These are phyloP conservation scores for Gorsachius goisagi DNA, from an alignment of 2,113 vertebrate species.

Conservation along the genomic window DNA sequence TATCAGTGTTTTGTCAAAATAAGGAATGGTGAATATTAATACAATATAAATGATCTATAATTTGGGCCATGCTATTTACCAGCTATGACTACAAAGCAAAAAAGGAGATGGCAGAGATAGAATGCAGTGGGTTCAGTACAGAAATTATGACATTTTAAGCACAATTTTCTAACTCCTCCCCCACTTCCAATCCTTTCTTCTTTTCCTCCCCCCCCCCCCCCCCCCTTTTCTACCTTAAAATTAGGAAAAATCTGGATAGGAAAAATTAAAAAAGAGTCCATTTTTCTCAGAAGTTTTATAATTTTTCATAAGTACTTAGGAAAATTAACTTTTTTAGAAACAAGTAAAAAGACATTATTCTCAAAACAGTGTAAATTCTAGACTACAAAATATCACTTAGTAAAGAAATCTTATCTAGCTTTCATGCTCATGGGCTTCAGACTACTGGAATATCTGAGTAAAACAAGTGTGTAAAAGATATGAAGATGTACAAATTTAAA, in stretches of 20 bases:
- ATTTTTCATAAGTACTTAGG: background rate
- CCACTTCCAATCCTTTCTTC: background rate
- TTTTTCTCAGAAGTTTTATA: background rate
- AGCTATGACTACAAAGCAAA: background rate
- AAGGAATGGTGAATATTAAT: constrained; percentile 19
- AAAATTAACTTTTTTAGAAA: background rate
- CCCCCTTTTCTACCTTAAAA: background rate
- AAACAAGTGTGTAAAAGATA: background rate
- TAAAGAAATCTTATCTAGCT: background rate
- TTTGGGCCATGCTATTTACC: background rate
- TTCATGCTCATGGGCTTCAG: background rate
- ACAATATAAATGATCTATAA: background rate
- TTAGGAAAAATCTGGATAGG: background rate
- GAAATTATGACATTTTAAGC: background rate
- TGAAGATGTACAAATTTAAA: background rate
- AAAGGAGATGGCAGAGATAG: background rate
- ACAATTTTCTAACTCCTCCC: background rate
- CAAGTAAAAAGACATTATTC: background rate
- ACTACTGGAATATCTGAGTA: background rate
- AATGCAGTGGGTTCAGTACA: background rate
- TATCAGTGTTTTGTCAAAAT: constrained; percentile 45
- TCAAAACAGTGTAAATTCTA: background rate
- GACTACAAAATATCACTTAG: background rate
- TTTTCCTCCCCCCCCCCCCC: background rate
- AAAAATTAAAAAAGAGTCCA: background rate